phyloP scores from a whole-genome alignment of 2,113 vertebrate genomes.

The Gavia stellata region DNA sequence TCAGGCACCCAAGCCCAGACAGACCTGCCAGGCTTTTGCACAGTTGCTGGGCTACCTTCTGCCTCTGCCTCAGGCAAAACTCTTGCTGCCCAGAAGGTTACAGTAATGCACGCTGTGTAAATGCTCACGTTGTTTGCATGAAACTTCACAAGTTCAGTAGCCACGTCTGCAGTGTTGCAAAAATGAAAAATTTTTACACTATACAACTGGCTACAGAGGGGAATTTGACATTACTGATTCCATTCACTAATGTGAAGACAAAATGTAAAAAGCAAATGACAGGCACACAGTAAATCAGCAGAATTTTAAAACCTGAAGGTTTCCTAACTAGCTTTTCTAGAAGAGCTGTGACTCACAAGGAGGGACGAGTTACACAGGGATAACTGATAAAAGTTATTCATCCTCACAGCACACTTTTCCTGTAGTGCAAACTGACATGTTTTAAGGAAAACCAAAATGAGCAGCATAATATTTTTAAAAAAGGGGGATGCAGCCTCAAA shows the following conservation, averaged over 20 bases:
- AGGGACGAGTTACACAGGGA: not conserved
- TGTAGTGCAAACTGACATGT: not conserved
- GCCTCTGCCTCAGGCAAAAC: not conserved
- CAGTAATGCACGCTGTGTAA: not conserved
- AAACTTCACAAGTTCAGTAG: not conserved
- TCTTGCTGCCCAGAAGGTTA: not conserved
- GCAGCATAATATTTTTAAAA: not conserved
- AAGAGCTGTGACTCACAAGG: not conserved
- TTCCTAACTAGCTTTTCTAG: not conserved
- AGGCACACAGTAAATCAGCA: not conserved
- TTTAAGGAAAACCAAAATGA: not conserved
- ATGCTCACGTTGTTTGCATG: rapidly evolving
- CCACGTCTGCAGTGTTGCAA: not conserved
- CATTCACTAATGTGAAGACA: not conserved
- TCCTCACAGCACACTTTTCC: not conserved
- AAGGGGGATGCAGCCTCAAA: not conserved
- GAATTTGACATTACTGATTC: not conserved
- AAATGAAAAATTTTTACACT: not conserved
- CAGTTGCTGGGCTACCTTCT: not conserved
- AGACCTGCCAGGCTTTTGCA: not conserved
- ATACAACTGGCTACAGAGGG: not conserved
- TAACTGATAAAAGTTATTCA: not conserved
- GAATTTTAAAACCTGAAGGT: not conserved
- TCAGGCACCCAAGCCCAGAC: not conserved
- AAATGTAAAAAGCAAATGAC: not conserved